Base-by-base conservation (phyloP, 2,113 vertebrate genomes). In the Prionailurus viverrinus region DNA sequence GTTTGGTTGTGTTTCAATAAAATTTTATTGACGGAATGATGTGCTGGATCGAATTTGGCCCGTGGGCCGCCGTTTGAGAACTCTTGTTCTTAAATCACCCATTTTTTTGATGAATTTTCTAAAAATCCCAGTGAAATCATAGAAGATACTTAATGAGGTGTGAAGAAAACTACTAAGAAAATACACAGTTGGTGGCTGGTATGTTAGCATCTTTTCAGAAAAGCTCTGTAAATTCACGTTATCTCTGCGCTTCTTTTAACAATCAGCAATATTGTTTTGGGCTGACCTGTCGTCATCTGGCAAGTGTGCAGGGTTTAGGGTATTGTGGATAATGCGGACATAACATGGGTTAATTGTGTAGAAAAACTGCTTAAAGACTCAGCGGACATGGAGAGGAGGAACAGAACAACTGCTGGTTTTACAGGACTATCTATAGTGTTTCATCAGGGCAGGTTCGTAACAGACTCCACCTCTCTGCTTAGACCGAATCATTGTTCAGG, bases 211-310 rank as follows among this genome's bases (percentile, higher is more conserved):
- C n/a, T 94, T 48, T 92, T 63, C 41, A 68, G 45, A 58, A 96
- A 80, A 94, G 12, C 29, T 95, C 15, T 95, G 94, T 66, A 69
- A 63, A 80, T 79, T 96, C 61, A 63, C 53, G 29, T 87, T 81
- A 66, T 25, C 79, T 14, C 31, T 53, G 7, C 84, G 5, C 25
- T 58, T 91, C 29, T 95, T 94, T 89, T 21, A 82, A 73, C 53
- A 93, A 2, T 83, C 80, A 85, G 7, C 36, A 68, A n/a, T 41
- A 73, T 63, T 68, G 2, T 68, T 86, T 23, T 55, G 89, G 51
- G 36, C 23, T 95, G 89, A 4, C 7, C 31, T 80, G 13, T 83
- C 41, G 73, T 61, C 39, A 31, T 53, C 25, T 94, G 55, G 63
- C 3, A 21, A 14, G 15, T 95, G 53, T 51, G 23, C 23, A 58